Evolutionary conservation across 2,113 vertebrate genomes (phyloP), one percentile per base, ranked within the genome.

Genomic region (Macaca mulatta): DNA sequence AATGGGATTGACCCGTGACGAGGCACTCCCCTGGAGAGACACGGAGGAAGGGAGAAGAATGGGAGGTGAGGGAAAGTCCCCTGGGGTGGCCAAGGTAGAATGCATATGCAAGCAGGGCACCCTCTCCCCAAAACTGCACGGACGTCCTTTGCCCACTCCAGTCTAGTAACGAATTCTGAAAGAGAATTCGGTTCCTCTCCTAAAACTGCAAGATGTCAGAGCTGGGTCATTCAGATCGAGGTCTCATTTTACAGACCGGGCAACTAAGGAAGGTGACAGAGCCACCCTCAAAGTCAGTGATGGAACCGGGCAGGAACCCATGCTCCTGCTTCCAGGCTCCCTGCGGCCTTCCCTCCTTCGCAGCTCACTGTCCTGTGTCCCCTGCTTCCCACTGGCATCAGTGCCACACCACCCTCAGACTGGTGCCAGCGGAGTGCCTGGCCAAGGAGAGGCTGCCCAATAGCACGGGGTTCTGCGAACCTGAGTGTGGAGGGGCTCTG

Each of bases 1-100:
- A 99, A 98, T 99, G 99, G 61, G 99, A 99, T 61, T 99, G 99
- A 64, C 99, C 99, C 0, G 99, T 99, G 98, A 99, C 99, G 59
- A 99, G 98, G 96, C 99, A 99, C 94, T 99, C 99, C 23, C 99
- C 99, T 99, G 92, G 59, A 96, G 74, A 97, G 25, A 89, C 84
- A 89, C 11, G 38, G 57, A 78, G 35, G 17, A 97, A 80, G 35
- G 17, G 27, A 30, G 9, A 9, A 75, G 43, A 91, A 93, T 0
- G 1, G 18, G 91, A 48, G 93, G 55, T 50, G 2, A 48, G n/a
- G 75, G 64, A 78, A 72, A 18, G 4, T 35, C 40, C 38, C 30
- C 18, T 27, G 2, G 23, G 11, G 59, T 64, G 61, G 40, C 55
- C 52, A 45, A 80, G 17, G 35, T 18, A 17, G n/a, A 10, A 30